Evolutionary conservation across 1,140 invertebrate genomes (phyloP).

Genomic region (Meteorus sp.): DNA sequence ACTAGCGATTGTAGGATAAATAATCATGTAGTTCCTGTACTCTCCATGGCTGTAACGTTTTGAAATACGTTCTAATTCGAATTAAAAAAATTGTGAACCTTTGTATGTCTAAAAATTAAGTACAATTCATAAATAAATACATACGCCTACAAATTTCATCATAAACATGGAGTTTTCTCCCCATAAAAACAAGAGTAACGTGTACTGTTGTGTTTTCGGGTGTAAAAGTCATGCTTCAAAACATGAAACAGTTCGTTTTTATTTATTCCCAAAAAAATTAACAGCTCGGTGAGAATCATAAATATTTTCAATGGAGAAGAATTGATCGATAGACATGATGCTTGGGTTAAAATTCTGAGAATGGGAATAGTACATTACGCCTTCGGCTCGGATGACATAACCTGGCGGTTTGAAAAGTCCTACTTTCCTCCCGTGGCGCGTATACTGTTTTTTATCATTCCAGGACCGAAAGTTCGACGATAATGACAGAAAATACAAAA

Average conservation of each 20-base stretch:
- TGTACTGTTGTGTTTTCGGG: slow-evolving; percentile 6
- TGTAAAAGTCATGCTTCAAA: slow-evolving; percentile 10
- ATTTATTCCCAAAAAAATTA: slow-evolving; percentile 2
- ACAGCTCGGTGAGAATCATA: background rate
- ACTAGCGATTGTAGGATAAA: slow-evolving; percentile 11
- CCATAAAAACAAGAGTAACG: background rate
- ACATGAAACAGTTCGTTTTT: background rate
- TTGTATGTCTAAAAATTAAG: background rate
- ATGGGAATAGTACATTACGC: too few species aligned
- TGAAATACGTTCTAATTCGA: too few species aligned
- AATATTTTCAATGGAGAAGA: slow-evolving; percentile 12
- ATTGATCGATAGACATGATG: slow-evolving; percentile 1
- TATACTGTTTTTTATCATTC: too few species aligned
- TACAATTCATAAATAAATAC: too few species aligned
- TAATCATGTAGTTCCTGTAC: background rate
- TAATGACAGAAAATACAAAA: too few species aligned
- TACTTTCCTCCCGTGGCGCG: too few species aligned
- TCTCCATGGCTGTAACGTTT: background rate
- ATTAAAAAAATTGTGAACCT: background rate
- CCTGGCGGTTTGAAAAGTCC: too few species aligned
- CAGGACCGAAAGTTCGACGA: too few species aligned
- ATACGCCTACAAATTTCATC: too few species aligned
- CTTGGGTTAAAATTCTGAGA: background rate
- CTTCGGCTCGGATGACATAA: too few species aligned
- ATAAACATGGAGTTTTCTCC: slow-evolving; percentile 12